Evolutionary conservation across 2,888 invertebrate genomes (phyloP), one percentile per base, ranked within the genome.

Genomic region (Apamea monoglypha): DNA sequence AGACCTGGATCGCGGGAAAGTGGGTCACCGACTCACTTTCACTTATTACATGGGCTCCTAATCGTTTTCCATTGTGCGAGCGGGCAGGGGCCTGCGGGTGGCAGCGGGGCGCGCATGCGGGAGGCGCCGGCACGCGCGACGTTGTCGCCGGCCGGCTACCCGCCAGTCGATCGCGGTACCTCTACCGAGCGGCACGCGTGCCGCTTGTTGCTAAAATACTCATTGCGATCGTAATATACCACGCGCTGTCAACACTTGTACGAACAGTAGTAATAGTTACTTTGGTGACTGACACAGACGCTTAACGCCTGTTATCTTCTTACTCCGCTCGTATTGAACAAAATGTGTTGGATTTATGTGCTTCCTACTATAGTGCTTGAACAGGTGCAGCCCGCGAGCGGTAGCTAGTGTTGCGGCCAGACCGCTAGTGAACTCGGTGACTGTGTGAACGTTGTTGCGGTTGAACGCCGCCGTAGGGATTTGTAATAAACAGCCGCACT

Each of bases 1-100:
- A 98, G 98, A 98, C 98, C 98, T 98, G 98, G 98, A 98, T 98
- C 98, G 98, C 97, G 97, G 97, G 98, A 98, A 98, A 98, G 98
- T 98, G 98, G 98, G 98, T 98, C 98, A 98, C 97, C 97, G 97
- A 97, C 97, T 98, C 98, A 98, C 98, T 98, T 98, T 98, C 98
- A 98, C 98, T 98, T 98, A 98, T 98, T 98, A 98, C 98, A 98
- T 98, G 97, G 98, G 97, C 97, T 97, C 97, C 97, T 97, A 97
- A 97, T 97, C 97, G 97, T 97, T 97, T 97, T 97, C 97, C 97
- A 97, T 97, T 97, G 97, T 97, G 97, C 97, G 97, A 97, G 97
- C 96, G 97, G 96, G 96, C 96, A 95, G 96, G 94, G 96, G 95
- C 92, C 94, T 91, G 96, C 95, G 96, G 95, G 95, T 93, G 90